Evolutionary conservation across 1,140 invertebrate genomes (phyloP), one percentile per base, ranked within the genome.

Genomic region (Heliconius nattereri): DNA sequence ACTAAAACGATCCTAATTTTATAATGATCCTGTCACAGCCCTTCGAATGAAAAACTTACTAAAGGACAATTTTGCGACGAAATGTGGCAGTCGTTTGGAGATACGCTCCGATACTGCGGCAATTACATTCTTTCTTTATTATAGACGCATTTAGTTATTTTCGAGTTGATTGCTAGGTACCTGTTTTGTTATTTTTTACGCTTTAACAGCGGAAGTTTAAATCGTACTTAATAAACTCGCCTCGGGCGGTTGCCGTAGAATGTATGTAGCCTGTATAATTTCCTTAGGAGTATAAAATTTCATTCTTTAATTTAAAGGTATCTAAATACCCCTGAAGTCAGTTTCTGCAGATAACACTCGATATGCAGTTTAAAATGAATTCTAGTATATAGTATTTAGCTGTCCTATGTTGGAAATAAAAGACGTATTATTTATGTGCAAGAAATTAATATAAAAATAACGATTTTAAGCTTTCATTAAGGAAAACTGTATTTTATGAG

Each of bases 1-100:
- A 93, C 88, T 83, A 86, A 92, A 94, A 90, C 90, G 91, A 88
- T 93, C 90, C 92, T 94, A 94, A 94, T 94, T 92, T 92, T 92
- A 94, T 94, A 94, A 94, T 92, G 92, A 87, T 88, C 88, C 90
- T 93, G 92, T 94, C 91, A 91, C 91, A 92, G 89, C 84, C 89
- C 88, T 90, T 89, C 82, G 73, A 85, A 87, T 86, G 85, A 89
- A 91, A 90, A 87, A 87, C 84, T 90, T 89, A 86, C 85, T 85
- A 89, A 91, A 88, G 90, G 93, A 93, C 92, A 93, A 93, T 93
- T 93, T 93, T 86, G 83, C 88, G 85, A 89, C 85, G 85, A 87
- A 90, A 90, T 92, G 92, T 92, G 81, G 87, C 88, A 89, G 86
- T 85, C 83, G 85, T 90, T 93, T 90, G 89, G 75, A 78, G 89